Evolutionary conservation across 2,113 vertebrate species (phyloP).

Genomic region (Sceloporus tristichus): DNA sequence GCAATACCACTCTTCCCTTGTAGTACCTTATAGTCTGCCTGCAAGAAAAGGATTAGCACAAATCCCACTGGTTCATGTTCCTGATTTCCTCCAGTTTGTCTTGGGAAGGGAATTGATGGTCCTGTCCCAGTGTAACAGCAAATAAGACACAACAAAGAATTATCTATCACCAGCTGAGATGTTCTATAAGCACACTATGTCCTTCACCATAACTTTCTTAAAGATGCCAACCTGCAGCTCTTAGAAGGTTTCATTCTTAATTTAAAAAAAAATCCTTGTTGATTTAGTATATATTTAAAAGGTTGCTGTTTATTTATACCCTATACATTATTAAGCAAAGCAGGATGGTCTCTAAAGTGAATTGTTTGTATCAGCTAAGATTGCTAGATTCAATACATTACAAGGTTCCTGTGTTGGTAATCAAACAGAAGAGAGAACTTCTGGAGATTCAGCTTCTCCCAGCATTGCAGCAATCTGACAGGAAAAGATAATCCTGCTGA

Average conservation of each 20-base stretch:
- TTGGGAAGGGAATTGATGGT: not conserved
- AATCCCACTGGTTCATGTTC: slow-evolving; percentile 42
- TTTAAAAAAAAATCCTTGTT: not conserved
- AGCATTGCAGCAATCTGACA: not conserved
- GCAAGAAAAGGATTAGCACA: slow-evolving; percentile 42
- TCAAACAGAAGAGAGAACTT: not conserved
- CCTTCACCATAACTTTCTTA: not conserved
- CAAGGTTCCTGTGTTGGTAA: no score
- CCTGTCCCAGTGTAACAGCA: fast-evolving
- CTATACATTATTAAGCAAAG: not conserved
- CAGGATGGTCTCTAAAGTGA: not conserved
- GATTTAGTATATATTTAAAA: not conserved
- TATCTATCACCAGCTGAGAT: slow-evolving; percentile 29
- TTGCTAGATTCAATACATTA: not conserved
- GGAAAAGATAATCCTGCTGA: not conserved
- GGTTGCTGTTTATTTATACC: not conserved
- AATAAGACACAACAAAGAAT: slow-evolving; percentile 27
- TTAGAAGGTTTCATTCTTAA: not conserved
- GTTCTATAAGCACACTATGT: not conserved
- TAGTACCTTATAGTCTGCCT: slow-evolving; percentile 24
- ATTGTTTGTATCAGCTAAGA: not conserved
- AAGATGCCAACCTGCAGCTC: slow-evolving; percentile 22
- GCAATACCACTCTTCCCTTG: slow-evolving; percentile 18
- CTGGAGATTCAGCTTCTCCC: not conserved
- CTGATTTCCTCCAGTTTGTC: slow-evolving; percentile 31